Percentiles rank a stretch among this genome's conserved stretches.
phyloP scores from a whole-genome alignment of 2,888 invertebrate species.

The Drosophila tanythrix region DNA sequence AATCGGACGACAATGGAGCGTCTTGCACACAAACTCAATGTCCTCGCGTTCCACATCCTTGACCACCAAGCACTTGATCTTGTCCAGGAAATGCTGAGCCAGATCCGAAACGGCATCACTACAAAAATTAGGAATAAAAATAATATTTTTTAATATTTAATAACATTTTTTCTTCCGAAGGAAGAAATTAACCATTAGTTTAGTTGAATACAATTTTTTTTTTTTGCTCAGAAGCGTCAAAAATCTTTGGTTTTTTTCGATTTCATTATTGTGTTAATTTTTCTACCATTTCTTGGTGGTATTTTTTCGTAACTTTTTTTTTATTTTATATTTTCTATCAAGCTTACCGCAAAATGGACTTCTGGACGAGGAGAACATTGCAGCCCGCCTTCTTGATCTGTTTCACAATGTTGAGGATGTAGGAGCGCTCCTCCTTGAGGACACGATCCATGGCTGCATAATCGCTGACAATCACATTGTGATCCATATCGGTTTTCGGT shows the following conservation, averaged over 20 bases:
- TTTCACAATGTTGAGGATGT: conserved; percentile 99
- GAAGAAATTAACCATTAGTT: too few relatives aligned
- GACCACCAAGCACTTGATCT: conserved; percentile 99
- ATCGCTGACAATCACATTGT: conserved; percentile 97
- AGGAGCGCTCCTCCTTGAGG: conserved; percentile 97
- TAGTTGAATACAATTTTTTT: too few relatives aligned
- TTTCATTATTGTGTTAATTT: too few relatives aligned
- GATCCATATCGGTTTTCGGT: conserved; percentile 99
- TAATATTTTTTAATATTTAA: too few relatives aligned
- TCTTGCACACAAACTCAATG: conserved; percentile 98
- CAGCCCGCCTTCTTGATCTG: conserved; percentile 99
- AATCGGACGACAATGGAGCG: conserved; percentile 96
- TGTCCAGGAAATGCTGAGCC: conserved; percentile 98
- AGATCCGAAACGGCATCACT: conserved; percentile 98
- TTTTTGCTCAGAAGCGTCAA: too few relatives aligned
- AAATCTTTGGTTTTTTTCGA: too few relatives aligned
- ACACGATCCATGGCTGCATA: conserved; percentile 99
- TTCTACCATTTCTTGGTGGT: too few relatives aligned
- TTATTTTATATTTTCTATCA: too few relatives aligned
- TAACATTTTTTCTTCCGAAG: too few relatives aligned
- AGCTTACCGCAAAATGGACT: conserved; percentile 89
- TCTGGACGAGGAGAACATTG: conserved; percentile 96
- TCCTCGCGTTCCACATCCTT: conserved; percentile 99
- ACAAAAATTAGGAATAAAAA: conserved; percentile 16
- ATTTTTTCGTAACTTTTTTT: too few relatives aligned